Conservation (phyloP, 1,140 invertebrate species). For the Wasmannia auropunctata region DNA sequence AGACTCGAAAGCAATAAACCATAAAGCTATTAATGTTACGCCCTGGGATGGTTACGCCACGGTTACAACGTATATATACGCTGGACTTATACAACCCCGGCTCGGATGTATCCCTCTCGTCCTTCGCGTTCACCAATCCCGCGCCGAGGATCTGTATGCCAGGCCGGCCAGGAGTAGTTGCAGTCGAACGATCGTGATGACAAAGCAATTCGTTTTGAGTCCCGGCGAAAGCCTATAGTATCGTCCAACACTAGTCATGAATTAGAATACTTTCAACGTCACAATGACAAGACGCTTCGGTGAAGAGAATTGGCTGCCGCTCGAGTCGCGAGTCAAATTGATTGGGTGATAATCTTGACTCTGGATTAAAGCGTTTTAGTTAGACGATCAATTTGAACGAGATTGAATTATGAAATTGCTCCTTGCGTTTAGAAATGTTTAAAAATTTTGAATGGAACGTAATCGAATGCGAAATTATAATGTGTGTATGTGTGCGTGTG, state of each 20-base stretch:
- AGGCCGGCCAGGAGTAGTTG: background rate
- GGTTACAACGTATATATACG: conserved; percentile 76
- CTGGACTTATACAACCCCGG: conserved; percentile 65
- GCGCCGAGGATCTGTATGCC: background rate
- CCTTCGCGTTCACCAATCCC: background rate
- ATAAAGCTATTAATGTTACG: conserved; percentile 83
- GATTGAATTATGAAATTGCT: background rate
- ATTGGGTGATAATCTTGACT: background rate
- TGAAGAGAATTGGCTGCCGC: background rate
- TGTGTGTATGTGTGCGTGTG: too few species aligned
- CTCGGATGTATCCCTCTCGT: conserved; percentile 20
- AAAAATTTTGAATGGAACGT: background rate
- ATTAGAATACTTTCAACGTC: conserved; percentile 25
- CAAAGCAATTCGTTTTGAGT: conserved; percentile 40
- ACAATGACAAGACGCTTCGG: conserved; percentile 8
- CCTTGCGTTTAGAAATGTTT: background rate
- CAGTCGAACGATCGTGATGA: conserved; percentile 22
- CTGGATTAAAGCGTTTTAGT: background rate
- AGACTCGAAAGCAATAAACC: conserved; percentile 81
- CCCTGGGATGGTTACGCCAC: conserved; percentile 77
- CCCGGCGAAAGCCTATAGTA: background rate
- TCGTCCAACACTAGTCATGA: background rate
- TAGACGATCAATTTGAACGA: background rate
- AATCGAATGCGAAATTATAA: background rate
- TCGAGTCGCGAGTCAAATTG: background rate